Base-by-base conservation (phyloP, 2,113 vertebrate species). In the Butorides virescens region DNA sequence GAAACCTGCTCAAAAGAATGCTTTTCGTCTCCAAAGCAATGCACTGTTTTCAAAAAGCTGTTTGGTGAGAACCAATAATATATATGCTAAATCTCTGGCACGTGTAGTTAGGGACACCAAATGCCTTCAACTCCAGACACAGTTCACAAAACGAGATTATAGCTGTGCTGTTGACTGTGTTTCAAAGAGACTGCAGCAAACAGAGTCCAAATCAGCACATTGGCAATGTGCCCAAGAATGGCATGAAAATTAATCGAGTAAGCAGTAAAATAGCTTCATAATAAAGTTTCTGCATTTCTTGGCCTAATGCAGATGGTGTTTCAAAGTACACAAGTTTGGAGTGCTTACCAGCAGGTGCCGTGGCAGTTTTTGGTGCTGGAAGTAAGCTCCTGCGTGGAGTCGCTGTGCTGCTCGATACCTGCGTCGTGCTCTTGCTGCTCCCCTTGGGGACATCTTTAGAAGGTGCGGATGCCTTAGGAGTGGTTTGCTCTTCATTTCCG, bases 321-420 rank as follows among this genome's bases (percentile, higher is more conserved):
- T 88, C 29, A 56, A 39, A 39, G 76, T 13, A 50, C 37, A 34
- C 29, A 10, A 62, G 65, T 49, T 9, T 65, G 61, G 63, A 88
- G 83, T 59, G 79, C 98, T 98, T 96, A 98, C 98, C 98, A 82
- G 98, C 3, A 3, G 98, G 97, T 74, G 92, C 82, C 19, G 95
- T 42, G 39, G 95, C 75, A 47, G 98, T 86, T 96, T 98, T 98
- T 17, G 98, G 98, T 2, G 98, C 98, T 2, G 98, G 98, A 92
- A 98, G 98, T 83, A 99, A 96, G 91, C 98, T 98, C 97, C 98
- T 98, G 81, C 98, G 98, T 37, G 98, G 97, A 20, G 98, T 95
- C 2, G 95, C 95, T 26, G 96, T 95, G 58, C 88, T 97, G 86
- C 97, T 98, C 5, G 98, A 92, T 34, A 96, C 96, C 30, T 98